Percentiles rank a stretch among this genome's conserved stretches.
Conservation (phyloP, 2,888 invertebrate genomes). For the Rhyacophila evoluta region DNA sequence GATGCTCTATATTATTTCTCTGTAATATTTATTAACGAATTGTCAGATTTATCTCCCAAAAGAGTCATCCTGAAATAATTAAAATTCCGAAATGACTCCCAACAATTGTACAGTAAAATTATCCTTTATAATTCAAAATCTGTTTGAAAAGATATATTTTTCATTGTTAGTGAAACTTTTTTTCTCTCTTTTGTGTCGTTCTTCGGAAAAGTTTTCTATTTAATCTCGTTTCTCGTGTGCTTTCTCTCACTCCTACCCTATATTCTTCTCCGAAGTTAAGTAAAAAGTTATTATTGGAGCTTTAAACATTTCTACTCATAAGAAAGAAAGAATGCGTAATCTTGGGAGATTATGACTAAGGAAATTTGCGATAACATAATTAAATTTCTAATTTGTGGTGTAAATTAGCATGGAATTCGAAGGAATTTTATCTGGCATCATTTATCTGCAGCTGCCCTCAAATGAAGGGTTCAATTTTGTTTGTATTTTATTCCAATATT, state of each 20-base stretch:
- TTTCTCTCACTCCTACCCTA: neutral
- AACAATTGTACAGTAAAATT: conserved; percentile 6
- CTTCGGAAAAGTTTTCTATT: conserved; percentile 19
- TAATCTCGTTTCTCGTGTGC: conserved; percentile 21
- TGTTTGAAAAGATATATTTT: conserved; percentile 13
- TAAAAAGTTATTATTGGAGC: conserved; percentile 25
- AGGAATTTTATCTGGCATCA: neutral
- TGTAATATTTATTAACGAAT: too few species aligned
- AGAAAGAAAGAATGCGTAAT: neutral
- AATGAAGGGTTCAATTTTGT: neutral
- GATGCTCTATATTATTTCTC: too few species aligned
- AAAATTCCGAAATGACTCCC: neutral
- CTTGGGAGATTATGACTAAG: conserved; percentile 6
- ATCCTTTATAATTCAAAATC: neutral
- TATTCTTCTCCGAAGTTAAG: neutral
- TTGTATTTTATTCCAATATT: neutral
- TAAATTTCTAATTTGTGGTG: conserved; percentile 22
- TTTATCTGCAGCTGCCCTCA: neutral
- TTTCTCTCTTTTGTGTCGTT: neutral
- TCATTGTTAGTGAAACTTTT: conserved; percentile 15
- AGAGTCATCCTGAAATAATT: neutral
- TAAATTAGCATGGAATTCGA: neutral
- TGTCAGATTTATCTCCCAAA: too few species aligned
- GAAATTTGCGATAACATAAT: conserved; percentile 28
- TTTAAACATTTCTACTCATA: neutral